Evolutionary conservation across 2,888 invertebrate genomes (phyloP), one percentile per base, ranked within the genome.

Genomic region (Hartigia nigra): DNA sequence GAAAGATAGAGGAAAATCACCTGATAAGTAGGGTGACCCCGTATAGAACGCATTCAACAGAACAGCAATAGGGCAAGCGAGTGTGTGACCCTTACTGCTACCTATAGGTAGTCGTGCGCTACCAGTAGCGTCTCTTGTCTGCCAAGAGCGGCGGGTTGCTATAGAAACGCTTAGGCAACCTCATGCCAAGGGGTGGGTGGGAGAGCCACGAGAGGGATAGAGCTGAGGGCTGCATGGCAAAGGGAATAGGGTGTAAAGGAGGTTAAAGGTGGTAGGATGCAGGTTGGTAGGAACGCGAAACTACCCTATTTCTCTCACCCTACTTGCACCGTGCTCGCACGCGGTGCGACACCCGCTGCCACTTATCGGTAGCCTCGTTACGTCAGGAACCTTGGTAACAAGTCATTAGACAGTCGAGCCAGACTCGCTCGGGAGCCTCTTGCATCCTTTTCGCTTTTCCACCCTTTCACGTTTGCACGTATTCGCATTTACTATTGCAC

Each of bases 101-200:
- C 69, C 76, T 77, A 74, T 79, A 78, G 78, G 77, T 76, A 77
- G 76, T 79, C 79, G 55, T 55, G 55, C 55, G 55, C 55, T 55
- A 55, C 79, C 70, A 32, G 75, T 23, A 36, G 78, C 84, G 84
- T 83, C 88, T 87, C 86, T 88, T 88, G 85, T 84, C 86, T 86
- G 85, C 79, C 84, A 83, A 82, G 81, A 81, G 80, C 76, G 83
- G 77, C 82, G 85, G 86, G 91, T 90, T 90, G 90, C 91, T 90
- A 90, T 90, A 90, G 91, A 86, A 88, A 91, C 86, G 84, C 82
- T 86, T 87, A 84, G 85, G 84, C 84, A 84, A 55, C 55, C 55
- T 55, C 85, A 82, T 81, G 82, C 80, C 83, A 84, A 85, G 83
- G 84, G 83, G 82, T 85, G 86, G 88, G 85, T 85, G 82, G 23